Conservation (phyloP, 2,888 invertebrate species). For the Aplocera efformata region DNA sequence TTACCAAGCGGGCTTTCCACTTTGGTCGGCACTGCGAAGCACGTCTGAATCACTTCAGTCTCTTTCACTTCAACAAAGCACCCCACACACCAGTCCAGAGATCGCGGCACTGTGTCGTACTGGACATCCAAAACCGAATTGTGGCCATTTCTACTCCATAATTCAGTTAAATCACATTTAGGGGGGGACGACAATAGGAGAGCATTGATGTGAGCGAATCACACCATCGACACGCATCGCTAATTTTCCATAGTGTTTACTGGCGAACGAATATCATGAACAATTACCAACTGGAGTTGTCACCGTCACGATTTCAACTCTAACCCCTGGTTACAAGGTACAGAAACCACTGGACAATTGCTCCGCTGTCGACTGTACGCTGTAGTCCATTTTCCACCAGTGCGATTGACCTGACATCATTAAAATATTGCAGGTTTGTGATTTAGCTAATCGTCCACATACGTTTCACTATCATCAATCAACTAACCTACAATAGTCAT, state of each 20-base stretch:
- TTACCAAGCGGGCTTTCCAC: conserved; percentile 56
- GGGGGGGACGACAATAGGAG: conserved; percentile 76
- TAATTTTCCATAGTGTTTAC: conserved; percentile 69
- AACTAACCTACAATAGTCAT: conserved; percentile 7
- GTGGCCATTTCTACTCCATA: conserved; percentile 74
- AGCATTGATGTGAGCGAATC: conserved; percentile 78
- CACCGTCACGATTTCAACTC: conserved; percentile 8
- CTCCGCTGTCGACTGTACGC: conserved; percentile 15
- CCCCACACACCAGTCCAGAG: conserved; percentile 42
- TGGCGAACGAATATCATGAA: conserved; percentile 57
- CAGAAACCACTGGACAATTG: neutral
- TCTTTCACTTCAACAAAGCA: conserved; percentile 39
- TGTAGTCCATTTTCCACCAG: conserved; percentile 27
- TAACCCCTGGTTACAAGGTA: conserved; percentile 7
- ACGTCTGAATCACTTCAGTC: conserved; percentile 50
- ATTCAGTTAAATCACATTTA: conserved; percentile 77
- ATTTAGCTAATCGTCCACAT: conserved; percentile 11
- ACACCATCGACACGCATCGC: conserved; percentile 76
- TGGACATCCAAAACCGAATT: conserved; percentile 71
- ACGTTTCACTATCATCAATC: conserved; percentile 5
- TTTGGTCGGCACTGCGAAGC: conserved; percentile 58
- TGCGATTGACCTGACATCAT: conserved; percentile 30
- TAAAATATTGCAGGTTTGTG: conserved; percentile 19
- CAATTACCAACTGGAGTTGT: conserved; percentile 30
- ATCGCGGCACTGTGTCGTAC: conserved; percentile 45